Evolutionary conservation across 2,113 vertebrate species (phyloP).

Genomic region (Poecilia latipinna): DNA sequence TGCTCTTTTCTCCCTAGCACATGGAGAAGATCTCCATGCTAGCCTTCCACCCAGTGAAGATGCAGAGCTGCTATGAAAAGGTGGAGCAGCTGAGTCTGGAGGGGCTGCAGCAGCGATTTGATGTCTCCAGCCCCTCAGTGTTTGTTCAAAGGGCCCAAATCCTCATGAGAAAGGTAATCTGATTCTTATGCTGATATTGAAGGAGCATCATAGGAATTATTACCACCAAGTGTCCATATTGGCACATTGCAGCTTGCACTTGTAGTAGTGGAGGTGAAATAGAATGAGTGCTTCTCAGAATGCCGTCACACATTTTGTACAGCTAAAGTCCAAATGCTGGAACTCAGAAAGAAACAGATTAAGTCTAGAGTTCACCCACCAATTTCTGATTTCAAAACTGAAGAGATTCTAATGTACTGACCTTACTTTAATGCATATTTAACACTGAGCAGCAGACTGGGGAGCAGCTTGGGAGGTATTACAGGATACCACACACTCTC

Average conservation of each 20-base stretch:
- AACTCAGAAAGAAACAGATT: background rate
- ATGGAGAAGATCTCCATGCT: conserved; percentile 95
- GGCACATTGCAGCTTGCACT: background rate
- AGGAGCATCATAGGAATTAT: background rate
- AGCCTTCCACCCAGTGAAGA: conserved; percentile 96
- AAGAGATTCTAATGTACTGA: background rate
- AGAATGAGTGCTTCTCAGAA: too few species aligned
- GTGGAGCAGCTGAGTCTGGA: conserved; percentile 93
- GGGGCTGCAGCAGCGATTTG: conserved; percentile 94
- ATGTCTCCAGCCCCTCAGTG: conserved; percentile 89
- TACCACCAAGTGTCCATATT: conserved; percentile 59
- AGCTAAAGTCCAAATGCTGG: too few species aligned
- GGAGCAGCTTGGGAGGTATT: background rate
- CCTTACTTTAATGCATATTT: too few species aligned
- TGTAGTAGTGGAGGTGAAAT: too few species aligned
- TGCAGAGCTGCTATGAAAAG: conserved; percentile 94
- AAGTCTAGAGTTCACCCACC: background rate
- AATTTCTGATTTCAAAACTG: background rate
- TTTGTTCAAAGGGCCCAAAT: conserved; percentile 96
- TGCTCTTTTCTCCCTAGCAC: conserved; percentile 75
- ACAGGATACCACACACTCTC: too few species aligned
- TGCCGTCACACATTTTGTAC: too few species aligned
- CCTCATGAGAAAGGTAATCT: conserved; percentile 92
- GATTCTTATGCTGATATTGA: too few species aligned
- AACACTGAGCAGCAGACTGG: background rate